phyloP scores from a whole-genome alignment of 2,888 invertebrate genomes.

The Iphiclides podalirius region DNA sequence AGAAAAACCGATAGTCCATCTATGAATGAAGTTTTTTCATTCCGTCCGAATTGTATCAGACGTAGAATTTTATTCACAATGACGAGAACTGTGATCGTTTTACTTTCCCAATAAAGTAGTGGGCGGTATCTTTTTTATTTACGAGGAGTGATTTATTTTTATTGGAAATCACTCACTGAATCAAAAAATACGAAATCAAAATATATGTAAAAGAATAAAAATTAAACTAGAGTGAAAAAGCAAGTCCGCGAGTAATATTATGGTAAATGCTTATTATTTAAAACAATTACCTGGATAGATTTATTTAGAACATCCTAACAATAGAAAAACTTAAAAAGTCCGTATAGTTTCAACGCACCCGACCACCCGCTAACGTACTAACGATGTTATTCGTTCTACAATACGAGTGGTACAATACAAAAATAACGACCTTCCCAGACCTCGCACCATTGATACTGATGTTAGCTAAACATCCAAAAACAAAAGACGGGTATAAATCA shows the following conservation, averaged over 20 bases:
- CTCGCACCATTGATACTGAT: constrained; percentile 61
- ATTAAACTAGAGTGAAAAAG: constrained; percentile 17
- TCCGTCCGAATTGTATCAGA: constrained; percentile 15
- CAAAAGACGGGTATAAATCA: constrained; percentile 77
- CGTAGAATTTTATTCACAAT: constrained; percentile 19
- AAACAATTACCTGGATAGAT: constrained; percentile 56
- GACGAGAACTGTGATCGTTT: constrained; percentile 18
- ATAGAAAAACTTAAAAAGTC: constrained; percentile 63
- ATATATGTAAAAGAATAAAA: background rate
- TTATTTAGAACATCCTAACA: constrained; percentile 35
- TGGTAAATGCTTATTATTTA: too few species aligned
- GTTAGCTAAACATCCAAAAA: constrained; percentile 74
- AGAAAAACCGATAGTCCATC: constrained; percentile 41
- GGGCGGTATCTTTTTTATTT: constrained; percentile 28
- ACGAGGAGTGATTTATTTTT: background rate
- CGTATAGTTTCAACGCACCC: constrained; percentile 72
- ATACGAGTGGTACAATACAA: constrained; percentile 72
- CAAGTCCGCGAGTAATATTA: too few species aligned
- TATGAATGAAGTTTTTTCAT: constrained; percentile 45
- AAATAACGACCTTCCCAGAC: constrained; percentile 72
- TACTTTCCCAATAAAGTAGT: constrained; percentile 19
- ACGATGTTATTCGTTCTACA: constrained; percentile 74
- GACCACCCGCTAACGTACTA: constrained; percentile 77
- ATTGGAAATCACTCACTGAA: background rate
- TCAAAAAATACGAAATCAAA: too few species aligned